These are phyloP conservation scores for Microtus montanus DNA, from an alignment of 2,113 vertebrate species.

Conservation along the genomic window DNA sequence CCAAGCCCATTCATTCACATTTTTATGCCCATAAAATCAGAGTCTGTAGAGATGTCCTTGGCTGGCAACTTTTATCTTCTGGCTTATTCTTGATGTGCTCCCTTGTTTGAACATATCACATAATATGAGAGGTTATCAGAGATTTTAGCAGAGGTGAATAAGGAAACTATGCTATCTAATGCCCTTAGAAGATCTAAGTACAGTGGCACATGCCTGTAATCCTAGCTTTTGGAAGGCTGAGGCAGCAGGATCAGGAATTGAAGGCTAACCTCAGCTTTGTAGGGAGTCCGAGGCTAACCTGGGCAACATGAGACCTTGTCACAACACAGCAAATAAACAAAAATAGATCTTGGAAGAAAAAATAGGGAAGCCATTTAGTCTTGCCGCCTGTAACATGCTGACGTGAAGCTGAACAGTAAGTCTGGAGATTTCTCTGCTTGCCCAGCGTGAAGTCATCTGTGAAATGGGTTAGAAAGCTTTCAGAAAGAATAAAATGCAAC, in stretches of 20 bases:
- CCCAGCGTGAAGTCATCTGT: neutral
- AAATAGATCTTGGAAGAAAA: neutral
- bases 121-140: neutral
- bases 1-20: neutral
- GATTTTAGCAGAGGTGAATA: neutral
- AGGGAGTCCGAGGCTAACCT: neutral
- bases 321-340: neutral
- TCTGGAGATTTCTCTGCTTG: neutral
- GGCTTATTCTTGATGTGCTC: neutral
- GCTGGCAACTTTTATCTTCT: neutral
- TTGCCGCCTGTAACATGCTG: neutral
- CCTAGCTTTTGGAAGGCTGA: neutral
- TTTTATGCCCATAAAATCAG: neutral
- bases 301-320: neutral
- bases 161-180: neutral
- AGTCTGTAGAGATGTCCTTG: neutral
- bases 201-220: neutral
- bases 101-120: neutral
- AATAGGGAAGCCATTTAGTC: neutral
- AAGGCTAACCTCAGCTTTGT: neutral
- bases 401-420: neutral
- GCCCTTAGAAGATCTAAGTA: neutral
- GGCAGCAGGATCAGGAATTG: neutral
- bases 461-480: neutral
- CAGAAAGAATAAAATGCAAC: neutral